These are phyloP conservation scores for Lepidocolaptes lacrymiger DNA, from an alignment of 2,797 vertebrate genomes.

Conservation along the genomic window DNA sequence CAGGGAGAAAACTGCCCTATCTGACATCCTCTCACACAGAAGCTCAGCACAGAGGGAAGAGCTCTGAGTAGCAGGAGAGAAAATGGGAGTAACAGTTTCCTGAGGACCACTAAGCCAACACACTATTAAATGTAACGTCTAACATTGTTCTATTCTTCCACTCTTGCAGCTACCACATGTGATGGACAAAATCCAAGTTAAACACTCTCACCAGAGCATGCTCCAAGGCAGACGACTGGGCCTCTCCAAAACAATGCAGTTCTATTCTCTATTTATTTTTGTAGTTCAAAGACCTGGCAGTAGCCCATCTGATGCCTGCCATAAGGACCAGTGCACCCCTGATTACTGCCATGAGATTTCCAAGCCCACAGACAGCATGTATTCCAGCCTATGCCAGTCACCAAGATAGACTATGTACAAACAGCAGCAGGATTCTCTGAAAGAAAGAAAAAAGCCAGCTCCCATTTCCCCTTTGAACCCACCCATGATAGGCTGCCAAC, in stretches of 20 bases:
- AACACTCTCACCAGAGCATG: slow-evolving; percentile 88
- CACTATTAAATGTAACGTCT: slow-evolving; percentile 80
- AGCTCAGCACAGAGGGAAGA: slow-evolving; percentile 12
- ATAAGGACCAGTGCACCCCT: slow-evolving; percentile 78
- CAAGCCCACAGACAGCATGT: slow-evolving; percentile 74
- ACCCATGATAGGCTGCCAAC: slow-evolving; percentile 74
- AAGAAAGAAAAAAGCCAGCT: slow-evolving; percentile 74
- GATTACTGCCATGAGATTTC: slow-evolving; percentile 83
- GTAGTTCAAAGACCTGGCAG: slow-evolving; percentile 93
- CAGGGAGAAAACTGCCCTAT: not conserved
- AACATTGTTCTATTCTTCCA: slow-evolving; percentile 78
- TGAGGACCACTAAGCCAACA: slow-evolving; percentile 66
- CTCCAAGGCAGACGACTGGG: slow-evolving; percentile 86
- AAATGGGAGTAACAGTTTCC: slow-evolving; percentile 66
- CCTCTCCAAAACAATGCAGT: slow-evolving; percentile 84
- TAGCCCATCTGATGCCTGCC: slow-evolving; percentile 81
- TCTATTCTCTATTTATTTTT: slow-evolving; percentile 91
- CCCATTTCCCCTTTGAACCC: slow-evolving; percentile 79
- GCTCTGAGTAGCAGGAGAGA: slow-evolving; percentile 20
- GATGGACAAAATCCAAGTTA: slow-evolving; percentile 88
- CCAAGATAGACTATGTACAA: slow-evolving; percentile 76
- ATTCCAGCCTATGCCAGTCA: slow-evolving; percentile 77
- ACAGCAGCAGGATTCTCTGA: slow-evolving; percentile 50
- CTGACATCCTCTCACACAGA: slow-evolving; percentile 1
- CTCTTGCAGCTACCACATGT: slow-evolving; percentile 88